These are phyloP conservation scores for Esox masquinongy DNA, from an alignment of 2,797 vertebrate genomes.

Conservation along the genomic window DNA sequence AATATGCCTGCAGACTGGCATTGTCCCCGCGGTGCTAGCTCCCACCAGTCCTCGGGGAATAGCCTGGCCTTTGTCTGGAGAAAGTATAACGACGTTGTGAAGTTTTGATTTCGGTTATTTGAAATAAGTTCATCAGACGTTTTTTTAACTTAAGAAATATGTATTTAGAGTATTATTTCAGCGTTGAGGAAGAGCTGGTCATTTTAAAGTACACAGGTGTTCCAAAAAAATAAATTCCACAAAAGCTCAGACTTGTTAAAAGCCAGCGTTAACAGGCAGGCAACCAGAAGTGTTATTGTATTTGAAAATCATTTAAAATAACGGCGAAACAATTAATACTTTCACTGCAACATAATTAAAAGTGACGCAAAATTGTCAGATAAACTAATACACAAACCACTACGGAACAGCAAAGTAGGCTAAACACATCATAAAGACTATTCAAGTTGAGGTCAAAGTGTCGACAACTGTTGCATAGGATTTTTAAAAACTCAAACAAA, in stretches of 20 bases:
- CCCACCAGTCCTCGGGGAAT: conserved; percentile 71
- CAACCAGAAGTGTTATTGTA: too few relatives aligned
- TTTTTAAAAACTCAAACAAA: background rate
- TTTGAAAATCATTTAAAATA: background rate
- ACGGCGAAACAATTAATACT: background rate
- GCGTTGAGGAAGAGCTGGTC: background rate
- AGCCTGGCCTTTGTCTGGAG: conserved; percentile 79
- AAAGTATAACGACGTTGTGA: conserved; percentile 2
- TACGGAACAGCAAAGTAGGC: background rate
- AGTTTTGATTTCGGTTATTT: background rate
- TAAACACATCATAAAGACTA: background rate
- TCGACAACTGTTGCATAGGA: background rate
- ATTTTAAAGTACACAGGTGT: background rate
- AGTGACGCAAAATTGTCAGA: background rate
- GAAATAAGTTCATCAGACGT: background rate
- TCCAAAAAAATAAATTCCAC: background rate
- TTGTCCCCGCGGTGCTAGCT: conserved; percentile 69
- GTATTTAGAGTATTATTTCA: background rate
- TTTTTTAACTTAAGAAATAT: conserved; percentile 21
- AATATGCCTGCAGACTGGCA: conserved; percentile 82
- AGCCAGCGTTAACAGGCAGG: too few relatives aligned
- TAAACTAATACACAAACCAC: background rate
- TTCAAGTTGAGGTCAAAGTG: background rate
- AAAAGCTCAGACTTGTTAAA: too few relatives aligned
- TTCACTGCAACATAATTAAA: background rate